Base-by-base conservation (phyloP, 2,888 invertebrate species). In the Adelphocoris suturalis region DNA sequence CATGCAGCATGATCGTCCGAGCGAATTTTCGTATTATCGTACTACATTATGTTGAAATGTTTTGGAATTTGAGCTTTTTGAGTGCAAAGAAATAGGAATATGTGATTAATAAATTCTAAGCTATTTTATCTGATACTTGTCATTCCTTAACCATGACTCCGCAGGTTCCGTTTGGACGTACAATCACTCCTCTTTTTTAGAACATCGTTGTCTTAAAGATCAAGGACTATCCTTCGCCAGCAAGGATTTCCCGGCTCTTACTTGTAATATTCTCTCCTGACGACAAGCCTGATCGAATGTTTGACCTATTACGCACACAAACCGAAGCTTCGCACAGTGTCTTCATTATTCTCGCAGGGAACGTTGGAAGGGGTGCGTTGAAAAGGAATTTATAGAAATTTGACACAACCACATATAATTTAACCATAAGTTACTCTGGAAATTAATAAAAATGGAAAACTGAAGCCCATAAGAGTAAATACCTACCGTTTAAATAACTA, bases 141-240 rank as follows among this genome's bases (percentile, higher is more conserved):
- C 27, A 68, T 68, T 68, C 13, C 68, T 23, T 19, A 1, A 23
- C 3, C 23, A 23, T 68, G 68, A 68, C 68, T 68, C 7, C 68
- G 7, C 23, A 27, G 23, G 23, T 68, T 68, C 68, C 23, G 68
- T 7, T 68, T 23, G 27, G 23, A 12, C 19, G 68, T 27, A 61
- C 61, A 27, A 23, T 68, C 68, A 68, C 27, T 68, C 23, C 19
- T 68, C 9, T 23, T 68, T 68, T 68, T 23, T 23, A 68, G 68
- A 68, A 23, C 68, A 11, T 68, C 23, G 68, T 52, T 52, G 52
- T 68, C 68, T 23, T 19, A 68, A 68, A 68, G 68, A 68, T 68
- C 68, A 68, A 68, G 68, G 68, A 19, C 61, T 61, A 61, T 61
- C 68, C 19, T 68, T 68, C 27, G 68, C 2, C 68, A 23, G 5